A percentile compares a stretch with the other conserved stretches of the same genome.
Evolutionary conservation across 2,888 invertebrate species (phyloP).

Genomic region (Hemistola chrysoprasaria): DNA sequence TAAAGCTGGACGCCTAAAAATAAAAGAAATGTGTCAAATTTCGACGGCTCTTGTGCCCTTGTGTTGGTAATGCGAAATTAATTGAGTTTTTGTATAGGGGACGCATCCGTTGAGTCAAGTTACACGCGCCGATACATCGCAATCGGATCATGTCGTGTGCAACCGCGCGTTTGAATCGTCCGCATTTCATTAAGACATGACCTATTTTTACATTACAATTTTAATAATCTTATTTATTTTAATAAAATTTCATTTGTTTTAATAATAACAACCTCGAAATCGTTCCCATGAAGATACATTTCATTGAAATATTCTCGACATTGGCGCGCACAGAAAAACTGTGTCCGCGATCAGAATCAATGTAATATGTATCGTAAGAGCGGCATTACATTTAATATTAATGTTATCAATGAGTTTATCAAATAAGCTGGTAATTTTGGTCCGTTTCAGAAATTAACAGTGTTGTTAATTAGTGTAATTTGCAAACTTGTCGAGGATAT

Average conservation of each 20-base stretch:
- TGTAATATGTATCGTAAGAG: slow-evolving; percentile 19
- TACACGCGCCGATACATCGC: slow-evolving; percentile 57
- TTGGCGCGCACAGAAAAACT: slow-evolving; percentile 22
- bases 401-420: slow-evolving; percentile 29
- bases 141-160: slow-evolving; percentile 35
- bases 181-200: slow-evolving; percentile 7
- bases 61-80: slow-evolving; percentile 21
- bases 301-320: slow-evolving; percentile 13
- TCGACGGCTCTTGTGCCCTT: slow-evolving; percentile 2
- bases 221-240: slow-evolving; percentile 5
- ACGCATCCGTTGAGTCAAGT: slow-evolving; percentile 68
- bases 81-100: slow-evolving; percentile 40
- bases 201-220: slow-evolving; percentile 8
- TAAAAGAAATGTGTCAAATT: slow-evolving; percentile 3
- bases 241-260: slow-evolving; percentile 13
- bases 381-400: slow-evolving; percentile 25
- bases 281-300: slow-evolving; percentile 29
- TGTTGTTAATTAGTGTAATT: slow-evolving; percentile 28
- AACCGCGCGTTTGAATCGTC: slow-evolving; percentile 15
- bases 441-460: slow-evolving; percentile 29
- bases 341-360: slow-evolving; percentile 25
- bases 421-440: slow-evolving; percentile 16
- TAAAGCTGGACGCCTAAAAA: slow-evolving; percentile 7
- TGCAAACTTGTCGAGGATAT: slow-evolving; percentile 25
- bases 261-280: slow-evolving; percentile 25